phyloP scores from a whole-genome alignment of 2,113 vertebrate genomes.

The Burhinus oedicnemus region DNA sequence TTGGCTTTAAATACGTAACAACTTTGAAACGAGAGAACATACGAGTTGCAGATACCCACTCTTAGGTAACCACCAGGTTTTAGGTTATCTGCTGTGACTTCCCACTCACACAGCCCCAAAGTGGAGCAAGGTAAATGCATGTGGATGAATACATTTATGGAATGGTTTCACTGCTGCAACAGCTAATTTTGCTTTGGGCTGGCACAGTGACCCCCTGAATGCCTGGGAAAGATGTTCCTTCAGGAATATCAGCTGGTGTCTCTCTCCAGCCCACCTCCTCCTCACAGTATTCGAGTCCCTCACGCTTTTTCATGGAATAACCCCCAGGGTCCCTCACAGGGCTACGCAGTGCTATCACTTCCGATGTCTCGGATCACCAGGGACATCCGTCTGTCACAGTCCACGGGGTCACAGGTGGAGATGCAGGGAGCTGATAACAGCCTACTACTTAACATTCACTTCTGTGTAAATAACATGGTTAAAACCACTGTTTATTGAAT shows the following conservation, averaged over 20 bases:
- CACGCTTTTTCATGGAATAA: background rate
- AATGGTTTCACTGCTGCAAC: background rate
- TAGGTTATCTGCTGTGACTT: background rate
- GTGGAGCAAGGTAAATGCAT: background rate
- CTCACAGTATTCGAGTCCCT: background rate
- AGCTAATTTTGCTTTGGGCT: background rate
- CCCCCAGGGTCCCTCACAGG: background rate
- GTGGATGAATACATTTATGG: background rate
- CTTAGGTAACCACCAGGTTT: no score
- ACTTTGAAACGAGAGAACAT: background rate
- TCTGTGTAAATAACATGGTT: background rate
- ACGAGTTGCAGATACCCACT: background rate
- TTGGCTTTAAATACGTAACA: background rate
- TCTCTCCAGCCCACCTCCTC: background rate
- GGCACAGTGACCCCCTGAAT: accelerated
- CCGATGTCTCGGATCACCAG: background rate
- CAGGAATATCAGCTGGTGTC: background rate
- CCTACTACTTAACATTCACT: background rate
- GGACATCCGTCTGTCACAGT: background rate
- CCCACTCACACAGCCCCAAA: background rate
- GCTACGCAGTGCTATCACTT: background rate
- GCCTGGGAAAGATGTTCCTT: background rate
- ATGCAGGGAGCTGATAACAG: background rate
- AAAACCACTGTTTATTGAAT: conserved; percentile 2
- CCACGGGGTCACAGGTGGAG: background rate